phyloP scores from a whole-genome alignment of 2,113 vertebrate species.

The Azemiops feae region DNA sequence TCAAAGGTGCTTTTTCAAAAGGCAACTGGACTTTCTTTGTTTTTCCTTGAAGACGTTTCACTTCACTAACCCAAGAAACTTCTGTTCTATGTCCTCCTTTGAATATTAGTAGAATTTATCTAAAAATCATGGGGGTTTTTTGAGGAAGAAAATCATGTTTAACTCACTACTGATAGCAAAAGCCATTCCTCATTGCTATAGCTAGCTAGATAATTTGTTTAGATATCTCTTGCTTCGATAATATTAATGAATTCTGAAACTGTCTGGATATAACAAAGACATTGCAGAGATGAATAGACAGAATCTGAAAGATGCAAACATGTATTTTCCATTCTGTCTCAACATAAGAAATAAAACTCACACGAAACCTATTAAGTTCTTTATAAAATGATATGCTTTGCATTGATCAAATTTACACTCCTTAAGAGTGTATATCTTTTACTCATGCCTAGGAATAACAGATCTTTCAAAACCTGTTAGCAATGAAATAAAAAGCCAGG shows the following conservation, averaged over 20 bases:
- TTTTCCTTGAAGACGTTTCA: neutral
- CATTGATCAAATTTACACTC: neutral
- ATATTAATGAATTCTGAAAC: neutral
- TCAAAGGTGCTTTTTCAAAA: neutral
- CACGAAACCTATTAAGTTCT: neutral
- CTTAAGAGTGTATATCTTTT: neutral
- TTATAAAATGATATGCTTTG: neutral
- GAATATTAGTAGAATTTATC: neutral
- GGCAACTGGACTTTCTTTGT: neutral
- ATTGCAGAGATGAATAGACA: neutral
- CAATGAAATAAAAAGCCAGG: neutral
- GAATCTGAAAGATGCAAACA: neutral
- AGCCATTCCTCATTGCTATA: neutral
- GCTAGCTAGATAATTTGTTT: neutral
- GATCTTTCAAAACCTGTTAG: neutral
- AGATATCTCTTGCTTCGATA: neutral
- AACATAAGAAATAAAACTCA: neutral
- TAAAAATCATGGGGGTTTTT: neutral
- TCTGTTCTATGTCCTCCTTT: neutral
- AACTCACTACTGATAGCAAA: conserved; percentile 45
- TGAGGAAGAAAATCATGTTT: neutral
- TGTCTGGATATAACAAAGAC: neutral
- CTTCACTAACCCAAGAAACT: neutral
- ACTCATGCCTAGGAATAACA: neutral
- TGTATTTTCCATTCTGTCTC: neutral